Evolutionary conservation across 2,113 vertebrate species (phyloP), one percentile per base, ranked within the genome.

Genomic region (Bos indicus): DNA sequence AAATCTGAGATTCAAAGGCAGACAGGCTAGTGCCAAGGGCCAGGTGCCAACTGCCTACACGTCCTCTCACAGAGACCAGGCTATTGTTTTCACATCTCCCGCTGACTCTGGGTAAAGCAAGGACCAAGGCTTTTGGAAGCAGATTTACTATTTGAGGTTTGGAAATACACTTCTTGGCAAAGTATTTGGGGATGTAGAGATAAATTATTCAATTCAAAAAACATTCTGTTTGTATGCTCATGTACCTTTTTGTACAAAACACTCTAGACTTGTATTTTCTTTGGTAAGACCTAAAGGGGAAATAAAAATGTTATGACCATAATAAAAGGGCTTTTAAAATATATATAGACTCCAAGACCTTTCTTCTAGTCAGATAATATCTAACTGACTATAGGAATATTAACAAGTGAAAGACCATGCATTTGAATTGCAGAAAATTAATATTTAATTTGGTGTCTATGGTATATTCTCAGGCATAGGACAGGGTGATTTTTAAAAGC

Each of bases 271-370:
- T 92, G 28, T 83, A 33, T 96, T 93, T 96, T 90, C 94, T 96
- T 94, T 81, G 36, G 19, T 36, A 80, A 94, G 48, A 86, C 7
- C 54, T 84, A 93, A 96, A 71, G 28, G 5, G 17, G 26, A 94
- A 83, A 94, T 57, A 59, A 85, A 96, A 97, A 59, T 80, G n/a
- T 51, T 88, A 60, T 43, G 54, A 67, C 52, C 84, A n/a, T 46
- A 83, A 84, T 89, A 93, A 96, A 94, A 52, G 74, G 85, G 33
- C 57, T 93, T 93, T 94, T 97, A 74, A 96, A 96, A 95, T 56
- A 93, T 40, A 67, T 28, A 52, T 8, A 83, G 36, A 51, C 62
- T 64, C 48, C 28, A 74, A 86, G 60, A 15, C 28, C n/a, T 93
- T 97, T 62, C 67, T 74, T 94, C 48, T 51, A 81, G 78, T 88